Percentiles rank a stretch among this genome's conserved stretches.
Evolutionary conservation across 1,140 invertebrate species (phyloP).

Genomic region (Pseudomyrmex dendroicus): DNA sequence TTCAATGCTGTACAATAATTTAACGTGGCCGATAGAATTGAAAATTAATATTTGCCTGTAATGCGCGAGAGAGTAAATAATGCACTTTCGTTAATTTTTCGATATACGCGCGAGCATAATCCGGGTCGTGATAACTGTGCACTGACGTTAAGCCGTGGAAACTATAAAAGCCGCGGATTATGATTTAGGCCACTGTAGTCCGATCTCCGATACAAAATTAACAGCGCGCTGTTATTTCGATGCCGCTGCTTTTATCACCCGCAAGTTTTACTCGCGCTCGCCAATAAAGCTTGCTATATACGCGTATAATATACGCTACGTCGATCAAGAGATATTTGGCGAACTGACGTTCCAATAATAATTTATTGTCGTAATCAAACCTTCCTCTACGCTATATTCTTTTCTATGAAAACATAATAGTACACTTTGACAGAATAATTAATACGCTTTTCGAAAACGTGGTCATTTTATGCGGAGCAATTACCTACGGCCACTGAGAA

Average conservation of each 20-base stretch:
- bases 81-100: constrained; percentile 54
- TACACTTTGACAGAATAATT: background rate
- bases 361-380: constrained; percentile 62
- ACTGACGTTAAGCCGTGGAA: constrained; percentile 52
- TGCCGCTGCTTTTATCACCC: constrained; percentile 60
- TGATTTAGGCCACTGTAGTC: constrained; percentile 61
- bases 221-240: constrained; percentile 67
- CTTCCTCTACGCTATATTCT: no score
- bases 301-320: constrained; percentile 60
- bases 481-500: constrained; percentile 74
- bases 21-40: background rate
- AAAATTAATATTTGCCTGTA: constrained; percentile 50
- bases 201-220: constrained; percentile 71
- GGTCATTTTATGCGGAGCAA: constrained; percentile 9
- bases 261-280: constrained; percentile 62
- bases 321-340: constrained; percentile 70
- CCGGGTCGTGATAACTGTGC: constrained; percentile 45
- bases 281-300: constrained; percentile 58
- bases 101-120: constrained; percentile 43
- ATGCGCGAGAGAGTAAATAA: constrained; percentile 43
- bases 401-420: background rate
- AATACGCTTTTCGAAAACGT: constrained; percentile 8
- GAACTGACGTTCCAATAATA: constrained; percentile 63
- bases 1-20: background rate
- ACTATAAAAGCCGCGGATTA: constrained; percentile 68